Conservation (phyloP, 2,113 vertebrate genomes). For the Burhinus bistriatus region DNA sequence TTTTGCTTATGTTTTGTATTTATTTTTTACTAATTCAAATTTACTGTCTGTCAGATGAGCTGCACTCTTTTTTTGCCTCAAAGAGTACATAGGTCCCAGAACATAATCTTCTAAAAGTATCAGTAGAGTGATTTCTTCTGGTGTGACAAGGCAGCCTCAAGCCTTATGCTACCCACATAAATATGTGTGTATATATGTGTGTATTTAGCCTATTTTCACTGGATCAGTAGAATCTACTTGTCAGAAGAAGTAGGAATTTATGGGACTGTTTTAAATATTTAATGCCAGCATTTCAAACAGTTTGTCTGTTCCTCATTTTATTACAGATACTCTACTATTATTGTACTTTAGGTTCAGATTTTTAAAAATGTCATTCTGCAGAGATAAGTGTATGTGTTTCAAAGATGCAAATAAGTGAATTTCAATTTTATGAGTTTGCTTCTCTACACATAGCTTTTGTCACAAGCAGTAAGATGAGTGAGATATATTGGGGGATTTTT, state of each 20-base stretch:
- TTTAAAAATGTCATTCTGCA: not conserved
- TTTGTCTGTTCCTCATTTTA: not conserved
- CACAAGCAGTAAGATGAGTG: not conserved
- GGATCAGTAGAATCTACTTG: not conserved
- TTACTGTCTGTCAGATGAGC: not conserved
- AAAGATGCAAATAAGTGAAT: not conserved
- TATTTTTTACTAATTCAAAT: not conserved
- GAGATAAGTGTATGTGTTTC: not conserved
- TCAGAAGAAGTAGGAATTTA: slow-evolving; percentile 1
- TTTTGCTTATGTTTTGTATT: not conserved
- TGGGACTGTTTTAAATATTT: slow-evolving; percentile 1
- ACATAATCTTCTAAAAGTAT: not conserved
- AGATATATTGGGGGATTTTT: not conserved
- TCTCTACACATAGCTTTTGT: not conserved
- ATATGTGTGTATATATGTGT: not conserved
- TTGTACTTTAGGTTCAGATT: not conserved
- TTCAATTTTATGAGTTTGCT: not conserved
- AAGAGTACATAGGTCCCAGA: not conserved
- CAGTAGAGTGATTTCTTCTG: not conserved
- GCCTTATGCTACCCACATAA: not conserved
- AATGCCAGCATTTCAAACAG: not conserved
- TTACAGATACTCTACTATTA: not conserved
- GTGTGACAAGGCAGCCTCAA: not conserved
- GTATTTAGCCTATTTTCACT: not conserved
- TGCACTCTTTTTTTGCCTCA: not conserved